Percentiles rank a stretch among this genome's conserved stretches.
phyloP scores from a whole-genome alignment of 2,888 invertebrate species.

The Acanthosepion esculentum region DNA sequence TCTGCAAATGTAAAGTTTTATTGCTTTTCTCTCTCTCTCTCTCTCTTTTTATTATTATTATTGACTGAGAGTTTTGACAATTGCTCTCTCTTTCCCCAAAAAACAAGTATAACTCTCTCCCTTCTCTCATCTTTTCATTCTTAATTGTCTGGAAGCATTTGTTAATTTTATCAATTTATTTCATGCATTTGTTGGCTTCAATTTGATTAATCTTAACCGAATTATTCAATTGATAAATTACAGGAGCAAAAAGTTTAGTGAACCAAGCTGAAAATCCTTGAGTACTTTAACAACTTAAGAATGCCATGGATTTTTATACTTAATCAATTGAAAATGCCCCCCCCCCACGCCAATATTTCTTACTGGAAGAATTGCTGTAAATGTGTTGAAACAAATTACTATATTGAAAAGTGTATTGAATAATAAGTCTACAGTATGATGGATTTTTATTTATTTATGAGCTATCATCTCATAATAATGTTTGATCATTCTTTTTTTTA shows the following conservation, averaged over 20 bases:
- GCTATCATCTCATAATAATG: too few species aligned
- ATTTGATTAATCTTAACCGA: background rate
- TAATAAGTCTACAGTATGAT: too few species aligned
- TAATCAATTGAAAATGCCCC: too few species aligned
- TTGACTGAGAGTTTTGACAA: background rate
- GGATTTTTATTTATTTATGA: too few species aligned
- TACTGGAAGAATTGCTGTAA: background rate
- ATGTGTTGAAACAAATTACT: background rate
- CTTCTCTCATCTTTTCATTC: background rate
- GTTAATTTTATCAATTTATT: background rate
- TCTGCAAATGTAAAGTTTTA: too few species aligned
- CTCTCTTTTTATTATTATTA: too few species aligned
- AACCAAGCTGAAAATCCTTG: background rate
- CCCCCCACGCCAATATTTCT: background rate
- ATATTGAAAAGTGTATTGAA: too few species aligned
- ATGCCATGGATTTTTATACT: too few species aligned
- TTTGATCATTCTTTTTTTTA: too few species aligned
- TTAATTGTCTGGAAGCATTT: conserved; percentile 17
- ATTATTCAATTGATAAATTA: background rate
- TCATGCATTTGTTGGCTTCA: background rate
- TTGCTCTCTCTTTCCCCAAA: background rate
- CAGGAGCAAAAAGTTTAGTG: background rate
- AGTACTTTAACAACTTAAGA: too few species aligned
- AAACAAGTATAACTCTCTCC: background rate
- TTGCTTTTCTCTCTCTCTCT: too few species aligned